Base-by-base conservation (phyloP, 2,888 invertebrate genomes). In the Athalia circularis region DNA sequence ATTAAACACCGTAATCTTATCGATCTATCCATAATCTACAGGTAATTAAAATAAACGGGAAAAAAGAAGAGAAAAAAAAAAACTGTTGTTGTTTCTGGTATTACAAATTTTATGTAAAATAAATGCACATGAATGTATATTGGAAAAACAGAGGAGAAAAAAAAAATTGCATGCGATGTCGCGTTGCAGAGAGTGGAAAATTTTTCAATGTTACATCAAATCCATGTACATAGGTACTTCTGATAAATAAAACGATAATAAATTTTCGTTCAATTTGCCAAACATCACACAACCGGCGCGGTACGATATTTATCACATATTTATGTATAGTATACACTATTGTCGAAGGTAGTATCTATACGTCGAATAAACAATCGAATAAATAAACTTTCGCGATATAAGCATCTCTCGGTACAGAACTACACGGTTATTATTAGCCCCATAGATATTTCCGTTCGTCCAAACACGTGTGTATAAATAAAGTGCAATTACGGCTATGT, bases 381-480 rank as follows among this genome's bases (percentile, higher is more conserved):
- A 72, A 72, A 72, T 72, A 72, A 29, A 59, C 72, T 72, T 59
- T 13, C 47, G 47, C 47, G 47, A 47, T 29, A 29, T 59, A 47
- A 59, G 59, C 72, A 72, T 47, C 45, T 6, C 59, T 9, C 65
- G 57, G 72, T 72, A 72, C 59, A 57, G 59, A 72, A 45, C 5
- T 72, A 59, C 11, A 52, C 15, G 29, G 15, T 59, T 72, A 72
- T 72, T 72, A 7, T 72, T 59, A 57, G 72, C 47, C 59, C 13
- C 15, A 29, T 47, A 47, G n/a, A 68, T 72, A 72, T 47, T 59
- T 59, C 59, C n/a, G 45, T 11, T 13, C 13, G n/a, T 45, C 13
- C 47, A 47, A 57, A 13, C 50, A 29, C 50, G 9, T 13, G 50
- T 15, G 47, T 50, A 45, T n/a, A 47, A 29, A 29, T 29, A 29